Evolutionary conservation across 23 tunicate genomes (phyloP), one percentile per base, ranked within the genome.

Genomic region (Botrylloides violaceus): DNA sequence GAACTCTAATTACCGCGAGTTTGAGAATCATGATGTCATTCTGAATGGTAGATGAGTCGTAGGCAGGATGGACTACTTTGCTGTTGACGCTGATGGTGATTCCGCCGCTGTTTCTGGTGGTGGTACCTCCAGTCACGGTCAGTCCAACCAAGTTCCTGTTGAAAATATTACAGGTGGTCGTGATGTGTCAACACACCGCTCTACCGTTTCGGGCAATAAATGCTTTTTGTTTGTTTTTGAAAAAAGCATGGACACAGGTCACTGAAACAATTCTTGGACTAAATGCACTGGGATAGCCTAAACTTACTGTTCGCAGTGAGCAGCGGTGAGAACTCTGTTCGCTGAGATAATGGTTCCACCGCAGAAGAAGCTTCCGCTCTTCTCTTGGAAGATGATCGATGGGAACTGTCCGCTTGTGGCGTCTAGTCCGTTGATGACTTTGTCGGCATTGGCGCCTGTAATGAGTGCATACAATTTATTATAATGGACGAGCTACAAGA

Each of bases 221-320:
- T 66, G 18, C 21, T 66, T n/a, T n/a, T n/a, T n/a, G n/a, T n/a
- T n/a, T n/a, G n/a, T n/a, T n/a, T n/a, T n/a, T n/a, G n/a, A n/a
- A n/a, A n/a, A n/a, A n/a, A n/a, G n/a, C n/a, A n/a, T n/a, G n/a
- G n/a, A n/a, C n/a, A n/a, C n/a, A n/a, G n/a, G n/a, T n/a, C n/a
- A n/a, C n/a, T n/a, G n/a, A n/a, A n/a, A n/a, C n/a, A n/a, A n/a
- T n/a, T n/a, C n/a, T n/a, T n/a, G n/a, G n/a, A n/a, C n/a, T n/a
- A n/a, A n/a, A n/a, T n/a, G n/a, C n/a, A n/a, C n/a, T n/a, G n/a
- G n/a, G n/a, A n/a, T n/a, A n/a, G n/a, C n/a, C 55, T 12, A 18
- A 59, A 27, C 77, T 47, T 77, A 72, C 81, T 47, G 58, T 28
- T 66, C 61, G 65, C 81, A 77, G 63, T 77, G 81, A 3, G 81